Evolutionary conservation across 1,140 invertebrate genomes (phyloP), one percentile per base, ranked within the genome.

Genomic region (Orussus abietinus): DNA sequence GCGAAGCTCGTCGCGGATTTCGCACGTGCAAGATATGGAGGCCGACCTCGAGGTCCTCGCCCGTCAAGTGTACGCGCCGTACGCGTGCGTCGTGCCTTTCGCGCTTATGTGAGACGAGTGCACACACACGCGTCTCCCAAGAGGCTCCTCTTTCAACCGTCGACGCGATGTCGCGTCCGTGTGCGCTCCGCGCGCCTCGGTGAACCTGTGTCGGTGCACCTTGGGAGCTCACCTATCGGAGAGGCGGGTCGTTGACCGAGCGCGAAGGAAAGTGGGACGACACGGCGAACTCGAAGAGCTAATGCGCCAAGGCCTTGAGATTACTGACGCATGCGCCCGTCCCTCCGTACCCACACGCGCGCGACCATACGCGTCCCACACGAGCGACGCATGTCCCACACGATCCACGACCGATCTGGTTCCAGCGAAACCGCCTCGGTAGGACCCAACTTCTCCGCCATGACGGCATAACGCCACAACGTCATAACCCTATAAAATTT

Each of bases 201-300:
- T 59, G 55, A 51, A 68, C 64, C 65, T 40, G 56, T 65, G 53
- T 59, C 57, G 49, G 60, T 59, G 55, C 52, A 68, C 64, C 65
- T 70, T 68, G 67, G 67, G 66, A 64, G 59, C 59, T 63, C 55
- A 63, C 62, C 62, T 64, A 68, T 51, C 62, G 49, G 41, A n/a
- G 52, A 56, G 51, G 42, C 39, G 50, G 67, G 65, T 73, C 66
- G 62, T 65, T 73, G 69, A 70, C 70, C 70, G 68, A 55, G 50
- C 56, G 51, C 51, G 47, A 62, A 67, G 65, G 66, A 72, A 73
- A 73, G 70, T 73, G 64, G 67, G 69, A 69, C 62, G 62, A 37
- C 53, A 32, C 59, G 64, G 58, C 57, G 47, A 54, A 41, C 42
- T 47, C 28, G 31, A 47, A 54, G 50, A 54, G 53, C 47, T 62